phyloP scores from a whole-genome alignment of 1,140 invertebrate species.

The Pseudomyrmex cubaensis region DNA sequence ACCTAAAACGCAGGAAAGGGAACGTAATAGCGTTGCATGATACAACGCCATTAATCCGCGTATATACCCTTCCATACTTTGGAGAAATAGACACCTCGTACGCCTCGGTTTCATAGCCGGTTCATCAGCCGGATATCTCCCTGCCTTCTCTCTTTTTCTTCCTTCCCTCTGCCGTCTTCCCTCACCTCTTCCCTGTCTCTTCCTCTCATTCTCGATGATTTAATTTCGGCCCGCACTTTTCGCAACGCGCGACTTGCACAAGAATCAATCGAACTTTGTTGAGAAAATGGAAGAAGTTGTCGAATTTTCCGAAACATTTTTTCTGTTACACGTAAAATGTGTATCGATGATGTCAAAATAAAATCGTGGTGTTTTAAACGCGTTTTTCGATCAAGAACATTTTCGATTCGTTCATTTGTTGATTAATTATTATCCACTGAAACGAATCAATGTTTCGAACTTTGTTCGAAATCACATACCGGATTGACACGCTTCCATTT shows the following conservation, averaged over 20 bases:
- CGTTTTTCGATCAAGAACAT: no score
- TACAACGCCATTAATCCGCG: constrained; percentile 79
- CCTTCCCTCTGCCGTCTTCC: background rate
- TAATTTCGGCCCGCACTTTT: constrained; percentile 65
- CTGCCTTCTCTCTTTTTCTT: constrained; percentile 14
- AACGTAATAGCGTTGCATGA: constrained; percentile 81
- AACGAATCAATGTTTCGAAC: background rate
- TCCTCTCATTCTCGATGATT: constrained; percentile 71
- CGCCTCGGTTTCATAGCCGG: constrained; percentile 78
- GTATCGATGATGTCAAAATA: no score
- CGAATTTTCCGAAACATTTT: background rate
- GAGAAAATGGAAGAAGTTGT: background rate
- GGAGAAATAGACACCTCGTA: constrained; percentile 80
- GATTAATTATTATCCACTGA: background rate
- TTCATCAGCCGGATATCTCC: constrained; percentile 79
- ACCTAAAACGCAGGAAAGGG: constrained; percentile 75
- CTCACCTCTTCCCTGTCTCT: constrained; percentile 65
- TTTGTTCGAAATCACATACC: background rate
- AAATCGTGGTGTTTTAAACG: no score
- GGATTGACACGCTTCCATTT: constrained; percentile 15
- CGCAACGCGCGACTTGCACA: constrained; percentile 22
- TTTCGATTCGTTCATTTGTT: no score
- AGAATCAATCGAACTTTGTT: constrained; percentile 11
- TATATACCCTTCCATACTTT: constrained; percentile 78
- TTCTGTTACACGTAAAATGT: no score